Evolutionary conservation across 2,113 vertebrate species (phyloP).

Genomic region (Nymphicus hollandicus): DNA sequence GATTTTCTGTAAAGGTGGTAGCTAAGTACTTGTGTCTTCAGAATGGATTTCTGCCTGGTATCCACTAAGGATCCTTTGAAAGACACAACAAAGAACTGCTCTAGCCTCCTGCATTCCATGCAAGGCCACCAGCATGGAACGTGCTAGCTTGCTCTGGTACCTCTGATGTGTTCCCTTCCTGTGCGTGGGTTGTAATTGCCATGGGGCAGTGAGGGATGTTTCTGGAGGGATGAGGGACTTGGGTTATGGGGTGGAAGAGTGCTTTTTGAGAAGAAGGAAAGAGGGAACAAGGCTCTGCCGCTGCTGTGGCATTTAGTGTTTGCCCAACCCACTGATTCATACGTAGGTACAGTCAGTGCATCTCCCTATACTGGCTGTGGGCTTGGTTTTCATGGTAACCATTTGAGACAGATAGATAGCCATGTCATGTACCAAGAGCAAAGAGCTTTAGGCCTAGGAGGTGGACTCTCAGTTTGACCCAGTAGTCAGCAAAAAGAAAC

Average conservation of each 20-base stretch:
- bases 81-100: neutral
- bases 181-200: neutral
- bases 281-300: neutral
- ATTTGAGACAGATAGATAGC: neutral
- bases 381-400: neutral
- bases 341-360: neutral
- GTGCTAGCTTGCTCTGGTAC: neutral
- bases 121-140: neutral
- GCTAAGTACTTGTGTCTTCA: neutral
- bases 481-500: neutral
- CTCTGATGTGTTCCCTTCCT: neutral
- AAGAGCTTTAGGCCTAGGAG: neutral
- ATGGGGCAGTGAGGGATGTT: neutral
- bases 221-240: neutral
- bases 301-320: neutral
- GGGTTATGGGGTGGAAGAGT: neutral
- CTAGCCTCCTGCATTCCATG: neutral
- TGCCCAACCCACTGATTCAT: neutral
- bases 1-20: neutral
- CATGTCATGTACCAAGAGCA: neutral
- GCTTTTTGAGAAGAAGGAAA: neutral
- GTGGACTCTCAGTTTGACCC: neutral
- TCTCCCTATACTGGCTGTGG: neutral
- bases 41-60: neutral
- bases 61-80: neutral